Evolutionary conservation across 2,113 vertebrate genomes (phyloP).

Genomic region (Neotoma lepida): DNA sequence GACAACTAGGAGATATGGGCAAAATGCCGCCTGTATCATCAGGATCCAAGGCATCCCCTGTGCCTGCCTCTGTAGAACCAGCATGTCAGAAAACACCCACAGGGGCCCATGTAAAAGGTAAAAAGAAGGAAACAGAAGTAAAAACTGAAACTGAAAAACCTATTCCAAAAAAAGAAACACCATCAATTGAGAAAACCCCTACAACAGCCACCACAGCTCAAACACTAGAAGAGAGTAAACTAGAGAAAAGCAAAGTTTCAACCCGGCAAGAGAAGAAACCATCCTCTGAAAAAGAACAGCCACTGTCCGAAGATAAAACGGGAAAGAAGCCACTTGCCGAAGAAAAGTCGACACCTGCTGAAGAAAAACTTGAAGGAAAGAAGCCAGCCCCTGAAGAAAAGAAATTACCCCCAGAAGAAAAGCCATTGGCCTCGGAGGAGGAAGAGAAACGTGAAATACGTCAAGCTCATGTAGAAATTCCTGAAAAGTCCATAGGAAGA

Average conservation of each 20-base stretch:
- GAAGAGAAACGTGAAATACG: constrained; percentile 67
- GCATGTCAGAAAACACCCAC: constrained; percentile 75
- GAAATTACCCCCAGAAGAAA: background rate
- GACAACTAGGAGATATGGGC: constrained; percentile 90
- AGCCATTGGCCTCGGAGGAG: constrained; percentile 34
- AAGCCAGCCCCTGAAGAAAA: constrained; percentile 6
- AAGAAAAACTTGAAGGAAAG: constrained; percentile 22
- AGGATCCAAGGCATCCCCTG: constrained; percentile 79
- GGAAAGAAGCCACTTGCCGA: background rate
- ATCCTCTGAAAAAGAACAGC: constrained; percentile 13
- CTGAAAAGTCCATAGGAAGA: constrained; percentile 65
- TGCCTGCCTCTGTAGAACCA: constrained; percentile 72
- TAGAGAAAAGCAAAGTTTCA: constrained; percentile 67
- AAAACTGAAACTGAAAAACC: constrained; percentile 80
- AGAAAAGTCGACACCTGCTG: background rate
- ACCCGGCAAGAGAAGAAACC: constrained; percentile 56
- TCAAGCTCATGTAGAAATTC: constrained; percentile 52
- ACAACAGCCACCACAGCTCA: constrained; percentile 58
- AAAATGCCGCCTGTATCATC: constrained; percentile 85
- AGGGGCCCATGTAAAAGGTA: constrained; percentile 66
- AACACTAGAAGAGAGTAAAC: constrained; percentile 60
- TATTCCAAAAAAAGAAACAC: constrained; percentile 73
- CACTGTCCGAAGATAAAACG: background rate
- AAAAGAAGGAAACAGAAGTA: constrained; percentile 79
- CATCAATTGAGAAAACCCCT: constrained; percentile 72